phyloP scores from a whole-genome alignment of 2,797 vertebrate species.

The Helicolenus hilgendorfi region DNA sequence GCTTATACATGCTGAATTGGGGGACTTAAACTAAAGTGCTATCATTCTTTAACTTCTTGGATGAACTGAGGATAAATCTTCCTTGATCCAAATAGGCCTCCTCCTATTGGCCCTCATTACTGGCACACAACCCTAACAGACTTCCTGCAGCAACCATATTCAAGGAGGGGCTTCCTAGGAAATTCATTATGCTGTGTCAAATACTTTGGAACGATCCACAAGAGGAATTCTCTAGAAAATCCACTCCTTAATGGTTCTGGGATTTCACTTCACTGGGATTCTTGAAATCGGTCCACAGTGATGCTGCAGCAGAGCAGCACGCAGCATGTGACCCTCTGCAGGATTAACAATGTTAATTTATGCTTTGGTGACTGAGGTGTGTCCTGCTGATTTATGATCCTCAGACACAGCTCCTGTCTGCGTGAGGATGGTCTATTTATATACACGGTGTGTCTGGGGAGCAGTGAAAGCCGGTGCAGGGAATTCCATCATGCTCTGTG shows the following conservation, averaged over 20 bases:
- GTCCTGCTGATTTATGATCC: slow-evolving; percentile 78
- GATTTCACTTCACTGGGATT: slow-evolving; percentile 6
- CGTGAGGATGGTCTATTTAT: slow-evolving; percentile 82
- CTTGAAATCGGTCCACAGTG: background rate
- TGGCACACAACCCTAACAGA: background rate
- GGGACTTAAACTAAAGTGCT: background rate
- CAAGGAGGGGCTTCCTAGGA: background rate
- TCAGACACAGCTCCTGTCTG: slow-evolving; percentile 59
- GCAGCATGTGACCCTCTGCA: slow-evolving; percentile 13
- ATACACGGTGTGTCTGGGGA: slow-evolving; percentile 57
- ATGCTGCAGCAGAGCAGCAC: background rate
- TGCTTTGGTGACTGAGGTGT: slow-evolving; percentile 67
- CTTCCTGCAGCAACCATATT: background rate
- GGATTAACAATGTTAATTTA: slow-evolving; percentile 71
- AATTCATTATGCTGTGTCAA: background rate
- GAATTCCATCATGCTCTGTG: slow-evolving; percentile 77
- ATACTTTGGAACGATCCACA: background rate
- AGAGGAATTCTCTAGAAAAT: background rate
- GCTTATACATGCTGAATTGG: background rate
- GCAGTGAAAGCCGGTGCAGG: slow-evolving; percentile 63
- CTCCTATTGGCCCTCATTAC: background rate
- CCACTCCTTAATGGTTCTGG: background rate
- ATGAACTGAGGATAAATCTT: background rate
- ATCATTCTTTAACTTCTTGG: background rate
- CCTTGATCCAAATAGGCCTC: background rate